Base-by-base conservation (phyloP, 2,888 invertebrate genomes). In the Eledona agricola region DNA sequence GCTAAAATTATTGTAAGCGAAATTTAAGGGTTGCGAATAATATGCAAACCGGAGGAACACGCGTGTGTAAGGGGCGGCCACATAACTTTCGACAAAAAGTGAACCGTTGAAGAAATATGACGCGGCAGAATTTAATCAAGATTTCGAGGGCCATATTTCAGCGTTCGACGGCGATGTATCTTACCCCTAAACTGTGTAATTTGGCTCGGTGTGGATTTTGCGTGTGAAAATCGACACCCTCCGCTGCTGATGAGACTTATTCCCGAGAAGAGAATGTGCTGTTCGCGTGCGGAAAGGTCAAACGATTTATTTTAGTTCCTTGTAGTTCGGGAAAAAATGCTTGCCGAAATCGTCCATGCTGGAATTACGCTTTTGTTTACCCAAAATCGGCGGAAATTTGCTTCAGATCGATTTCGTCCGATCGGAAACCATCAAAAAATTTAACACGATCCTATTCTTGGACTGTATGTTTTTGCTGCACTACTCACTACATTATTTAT, bases 291-390 rank as follows among this genome's bases (percentile, higher is more conserved):
- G 15, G 16, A 29, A 42, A 20, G 29, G 29, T 42, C 28, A 42
- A 28, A 26, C 26, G 26, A 42, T 42, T 42, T 13, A 42, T 42
- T 40, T 40, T 42, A 42, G 29, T 31, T 42, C 13, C 23, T 15
- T 26, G 20, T 31, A 42, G 16, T 40, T 40, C 28, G 17, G 17
- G 17, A 28, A 28, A 40, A 38, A 38, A 26, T 38, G 17, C 9
- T 16, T 40, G 26, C 16, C 38, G 26, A 20, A 38, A 38, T 20
- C 17, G 28, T n/a, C 10, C 28, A 40, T 19, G 17, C 40, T 40
- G 26, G 28, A 40, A 40, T 40, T 40, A 40, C 28, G 17, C 19
- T 9, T 40, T 16, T 40, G 40, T 40, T 40, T 40, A 40, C 40
- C 12, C 11, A 35, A 38, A 15, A 20, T 20, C 25, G 12, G 25